A percentile compares a stretch with the other conserved stretches of the same genome.
Conservation (phyloP, 2,113 vertebrate species). For the Steatornis caripensis region DNA sequence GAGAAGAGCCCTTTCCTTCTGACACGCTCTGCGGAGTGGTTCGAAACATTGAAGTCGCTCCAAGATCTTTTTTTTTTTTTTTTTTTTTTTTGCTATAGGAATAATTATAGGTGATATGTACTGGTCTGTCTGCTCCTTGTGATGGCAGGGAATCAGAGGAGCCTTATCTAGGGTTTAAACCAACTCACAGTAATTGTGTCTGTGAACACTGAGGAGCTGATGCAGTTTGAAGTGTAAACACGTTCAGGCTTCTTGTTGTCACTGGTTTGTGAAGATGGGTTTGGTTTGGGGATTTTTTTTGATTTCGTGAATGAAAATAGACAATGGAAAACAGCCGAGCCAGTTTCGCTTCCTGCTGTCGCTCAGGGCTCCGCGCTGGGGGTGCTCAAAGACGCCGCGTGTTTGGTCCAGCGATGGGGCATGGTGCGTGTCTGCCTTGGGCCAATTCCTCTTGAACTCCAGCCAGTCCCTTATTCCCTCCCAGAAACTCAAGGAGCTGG, state of each 20-base stretch:
- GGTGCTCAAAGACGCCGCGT: accelerated
- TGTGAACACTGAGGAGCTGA: neutral
- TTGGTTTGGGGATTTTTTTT: neutral
- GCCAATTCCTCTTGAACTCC: neutral
- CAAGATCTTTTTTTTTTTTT: neutral
- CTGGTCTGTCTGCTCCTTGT: neutral
- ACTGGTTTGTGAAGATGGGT: neutral
- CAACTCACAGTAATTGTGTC: accelerated
- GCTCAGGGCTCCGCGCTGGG: accelerated
- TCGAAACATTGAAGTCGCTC: neutral
- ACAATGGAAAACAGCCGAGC: neutral
- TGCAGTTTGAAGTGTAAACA: neutral
- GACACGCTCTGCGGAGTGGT: neutral
- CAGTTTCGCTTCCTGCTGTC: neutral
- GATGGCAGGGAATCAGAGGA: neutral
- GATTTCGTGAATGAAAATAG: constrained; percentile 23
- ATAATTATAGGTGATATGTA: neutral
- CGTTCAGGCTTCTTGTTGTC: neutral
- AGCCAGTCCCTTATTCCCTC: neutral
- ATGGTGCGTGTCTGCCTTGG: neutral
- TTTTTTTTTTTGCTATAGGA: neutral
- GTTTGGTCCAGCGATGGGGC: neutral
- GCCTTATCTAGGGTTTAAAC: neutral
- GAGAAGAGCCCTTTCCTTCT: neutral
- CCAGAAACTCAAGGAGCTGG: neutral